Conservation (phyloP, 2,888 invertebrate species). For the Callyntrura sp. region DNA sequence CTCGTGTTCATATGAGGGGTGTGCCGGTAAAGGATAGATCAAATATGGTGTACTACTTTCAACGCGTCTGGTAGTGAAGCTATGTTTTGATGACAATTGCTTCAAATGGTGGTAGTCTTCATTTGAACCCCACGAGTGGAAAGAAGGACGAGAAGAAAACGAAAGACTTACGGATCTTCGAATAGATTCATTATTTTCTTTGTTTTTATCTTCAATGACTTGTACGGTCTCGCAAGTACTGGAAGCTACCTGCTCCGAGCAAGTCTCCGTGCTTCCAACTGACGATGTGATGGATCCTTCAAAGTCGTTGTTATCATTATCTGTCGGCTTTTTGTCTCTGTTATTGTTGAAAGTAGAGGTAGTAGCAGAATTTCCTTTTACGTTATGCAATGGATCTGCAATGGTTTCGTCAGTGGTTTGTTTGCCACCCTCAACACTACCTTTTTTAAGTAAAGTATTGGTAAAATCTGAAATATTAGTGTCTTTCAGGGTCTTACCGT, state of each 20-base stretch:
- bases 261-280: neutral
- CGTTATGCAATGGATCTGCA: neutral
- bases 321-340: conserved; percentile 41
- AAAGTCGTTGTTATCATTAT: neutral
- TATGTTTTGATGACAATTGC: neutral
- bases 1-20: conserved; percentile 23
- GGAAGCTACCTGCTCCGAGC: no score
- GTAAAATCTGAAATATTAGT: neutral
- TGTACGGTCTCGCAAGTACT: neutral
- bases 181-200: neutral
- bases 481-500: conserved; percentile 72
- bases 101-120: neutral
- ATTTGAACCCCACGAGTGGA: conserved; percentile 3
- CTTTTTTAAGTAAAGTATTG: neutral
- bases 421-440: neutral
- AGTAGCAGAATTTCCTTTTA: neutral
- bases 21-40: conserved; percentile 8
- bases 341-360: conserved; percentile 44
- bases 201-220: neutral
- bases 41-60: conserved; percentile 10
- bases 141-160: neutral
- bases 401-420: neutral
- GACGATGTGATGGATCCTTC: conserved; percentile 10
- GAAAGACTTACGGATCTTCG: conserved; percentile 26
- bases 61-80: neutral